Conservation (phyloP, 2,113 vertebrate genomes). For the Oreocharis arfaki region DNA sequence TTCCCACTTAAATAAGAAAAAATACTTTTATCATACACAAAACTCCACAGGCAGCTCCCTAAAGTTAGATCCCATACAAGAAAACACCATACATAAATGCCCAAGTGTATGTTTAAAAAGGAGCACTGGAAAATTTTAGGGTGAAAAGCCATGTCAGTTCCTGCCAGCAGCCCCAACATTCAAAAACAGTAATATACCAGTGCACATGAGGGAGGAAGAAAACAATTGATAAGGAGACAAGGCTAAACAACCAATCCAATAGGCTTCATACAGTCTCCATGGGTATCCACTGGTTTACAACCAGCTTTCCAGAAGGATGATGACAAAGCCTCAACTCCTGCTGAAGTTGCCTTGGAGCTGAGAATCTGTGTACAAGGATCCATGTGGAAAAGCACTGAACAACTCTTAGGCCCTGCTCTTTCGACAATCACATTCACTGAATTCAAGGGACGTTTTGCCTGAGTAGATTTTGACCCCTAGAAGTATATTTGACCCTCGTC, state of each 20-base stretch:
- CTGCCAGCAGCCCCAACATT: constrained; percentile 48
- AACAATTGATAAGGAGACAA: not conserved
- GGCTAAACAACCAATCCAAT: not conserved
- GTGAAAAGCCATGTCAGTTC: constrained; percentile 27
- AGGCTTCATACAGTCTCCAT: not conserved
- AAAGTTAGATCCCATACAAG: not conserved
- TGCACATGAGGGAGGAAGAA: not conserved
- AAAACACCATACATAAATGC: constrained; percentile 43
- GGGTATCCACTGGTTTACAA: not conserved
- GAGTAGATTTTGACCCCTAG: constrained; percentile 7
- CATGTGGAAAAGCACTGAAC: not conserved
- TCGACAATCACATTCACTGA: not conserved
- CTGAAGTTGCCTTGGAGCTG: not conserved
- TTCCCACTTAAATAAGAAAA: constrained; percentile 59
- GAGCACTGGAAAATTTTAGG: constrained; percentile 47
- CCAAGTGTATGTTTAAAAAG: constrained; percentile 30
- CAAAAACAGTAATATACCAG: constrained; percentile 27
- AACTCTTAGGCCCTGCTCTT: not conserved
- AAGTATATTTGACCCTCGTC: not conserved
- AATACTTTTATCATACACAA: constrained; percentile 44
- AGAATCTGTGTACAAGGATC: not conserved
- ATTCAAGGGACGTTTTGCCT: constrained; percentile 33
- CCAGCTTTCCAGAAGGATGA: not conserved
- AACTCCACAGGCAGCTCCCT: constrained; percentile 54
- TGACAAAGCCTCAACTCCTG: not conserved